Base-by-base conservation (phyloP, 2,113 vertebrate species). In the Etheostoma cragini region DNA sequence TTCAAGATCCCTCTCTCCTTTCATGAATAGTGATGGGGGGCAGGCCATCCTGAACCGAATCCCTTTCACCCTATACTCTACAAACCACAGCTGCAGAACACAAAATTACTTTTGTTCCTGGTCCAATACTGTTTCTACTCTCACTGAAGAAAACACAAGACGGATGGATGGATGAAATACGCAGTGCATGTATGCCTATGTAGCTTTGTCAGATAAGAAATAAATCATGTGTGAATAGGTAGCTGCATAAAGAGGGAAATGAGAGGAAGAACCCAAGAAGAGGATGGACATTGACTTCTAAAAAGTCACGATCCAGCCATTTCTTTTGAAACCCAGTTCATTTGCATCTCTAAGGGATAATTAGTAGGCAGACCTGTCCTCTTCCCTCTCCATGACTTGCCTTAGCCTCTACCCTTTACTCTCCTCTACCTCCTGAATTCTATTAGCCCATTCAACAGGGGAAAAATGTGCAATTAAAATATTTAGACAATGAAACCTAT, bases 21-120 rank as follows among this genome's bases (percentile, higher is more conserved):
- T 88, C 87, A 93, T 92, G 89, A 94, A 93, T 93, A 93, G 85
- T 86, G 87, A 92, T 91, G 78, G 63, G 63, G 64, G 81, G 70
- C 35, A 76, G 79, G 74, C 82, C 81, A 71, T 84, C 83, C 84
- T 82, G 73, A 77, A 85, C 83, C 50, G 11, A 78, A 86, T 82
- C 84, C 73, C 52, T 74, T 71, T 77, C 82, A 76, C 72, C 75
- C 54, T 73, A 26, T 45, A 60, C 76, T 83, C 81, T 60, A 69
- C 58, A 50, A 88, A 80, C 50, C 83, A 52, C 77, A 79, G 66
- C 68, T 35, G 45, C 60, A 38, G 64, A 80, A 81, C 76, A 89
- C 77, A 65, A 68, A 81, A 83, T 82, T 26, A 80, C 74, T 82
- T 86, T 69, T 82, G 73, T 67, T 76, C 67, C 64, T 67, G 57